Conservation (phyloP, 2,888 invertebrate genomes). For the Nephrotoma appendiculata region DNA sequence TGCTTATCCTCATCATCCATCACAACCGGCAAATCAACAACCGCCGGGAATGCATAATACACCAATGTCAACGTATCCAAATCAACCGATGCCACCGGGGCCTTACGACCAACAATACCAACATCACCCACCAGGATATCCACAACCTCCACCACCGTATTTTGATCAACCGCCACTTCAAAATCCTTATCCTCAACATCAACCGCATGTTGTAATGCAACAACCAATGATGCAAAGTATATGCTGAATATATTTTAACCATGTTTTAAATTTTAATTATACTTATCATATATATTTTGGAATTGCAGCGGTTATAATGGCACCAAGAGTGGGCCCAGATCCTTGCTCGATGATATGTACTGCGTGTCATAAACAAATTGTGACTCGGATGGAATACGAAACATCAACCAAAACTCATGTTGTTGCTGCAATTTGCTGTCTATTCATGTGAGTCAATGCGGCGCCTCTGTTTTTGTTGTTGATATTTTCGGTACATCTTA, state of each 20-base stretch:
- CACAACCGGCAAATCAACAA: not conserved
- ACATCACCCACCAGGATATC: not conserved
- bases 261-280: not conserved
- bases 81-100: not conserved
- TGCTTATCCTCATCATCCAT: not conserved
- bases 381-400: constrained; percentile 22
- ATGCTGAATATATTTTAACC: not conserved
- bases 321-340: constrained; percentile 20
- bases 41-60: not conserved
- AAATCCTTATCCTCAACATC: not conserved
- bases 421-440: constrained; percentile 25
- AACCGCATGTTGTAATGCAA: not conserved
- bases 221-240: not conserved
- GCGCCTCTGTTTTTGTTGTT: no score
- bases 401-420: constrained; percentile 28
- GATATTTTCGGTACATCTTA: not conserved
- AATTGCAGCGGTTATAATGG: not conserved
- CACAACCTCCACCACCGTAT: not conserved
- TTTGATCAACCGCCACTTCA: not conserved
- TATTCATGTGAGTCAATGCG: not conserved
- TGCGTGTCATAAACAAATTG: constrained; percentile 22
- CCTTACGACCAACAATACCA: not conserved
- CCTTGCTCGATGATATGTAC: constrained; percentile 25
- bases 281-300: not conserved
- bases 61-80: not conserved